Percentiles rank a stretch among this genome's conserved stretches.
These are phyloP conservation scores for Mycalesis mineus DNA, from an alignment of 2,888 invertebrate species.

Conservation along the genomic window DNA sequence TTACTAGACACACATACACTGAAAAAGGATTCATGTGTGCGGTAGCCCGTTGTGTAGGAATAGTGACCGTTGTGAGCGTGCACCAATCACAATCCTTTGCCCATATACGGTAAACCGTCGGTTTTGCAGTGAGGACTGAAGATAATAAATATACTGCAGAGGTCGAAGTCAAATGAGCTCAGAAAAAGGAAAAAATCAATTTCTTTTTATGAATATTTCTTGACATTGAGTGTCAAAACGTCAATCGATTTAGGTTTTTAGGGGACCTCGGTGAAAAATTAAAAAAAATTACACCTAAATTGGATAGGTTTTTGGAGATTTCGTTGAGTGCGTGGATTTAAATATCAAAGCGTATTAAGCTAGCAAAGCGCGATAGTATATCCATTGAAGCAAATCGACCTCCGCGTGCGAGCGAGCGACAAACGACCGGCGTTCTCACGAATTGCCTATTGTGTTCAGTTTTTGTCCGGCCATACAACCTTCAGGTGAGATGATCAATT, in stretches of 20 bases:
- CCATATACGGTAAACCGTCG: conserved; percentile 89
- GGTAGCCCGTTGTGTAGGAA: conserved; percentile 45
- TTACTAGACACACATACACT: conserved; percentile 22
- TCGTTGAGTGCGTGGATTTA: conserved; percentile 60
- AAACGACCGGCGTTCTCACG: conserved; percentile 70
- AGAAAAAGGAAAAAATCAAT: conserved; percentile 51
- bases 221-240: conserved; percentile 40
- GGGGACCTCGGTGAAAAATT: conserved; percentile 39
- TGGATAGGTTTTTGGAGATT: conserved; percentile 47
- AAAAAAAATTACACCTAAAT: conserved; percentile 45
- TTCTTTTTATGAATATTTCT: conserved; percentile 51
- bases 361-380: conserved; percentile 42
- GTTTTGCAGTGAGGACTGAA: conserved; percentile 63
- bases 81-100: conserved; percentile 85
- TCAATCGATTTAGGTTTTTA: conserved; percentile 43
- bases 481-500: conserved; percentile 11
- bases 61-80: conserved; percentile 71
- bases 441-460: conserved; percentile 53
- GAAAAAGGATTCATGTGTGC: conserved; percentile 41
- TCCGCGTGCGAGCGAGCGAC: conserved; percentile 53
- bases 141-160: conserved; percentile 46
- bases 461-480: conserved; percentile 37
- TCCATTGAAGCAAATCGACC: conserved; percentile 66
- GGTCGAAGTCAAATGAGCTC: conserved; percentile 35
- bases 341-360: conserved; percentile 39